A percentile compares a stretch with the other conserved stretches of the same genome.
These are phyloP conservation scores for Chaitophorus viminalis DNA, from an alignment of 2,888 invertebrate genomes.

Conservation along the genomic window DNA sequence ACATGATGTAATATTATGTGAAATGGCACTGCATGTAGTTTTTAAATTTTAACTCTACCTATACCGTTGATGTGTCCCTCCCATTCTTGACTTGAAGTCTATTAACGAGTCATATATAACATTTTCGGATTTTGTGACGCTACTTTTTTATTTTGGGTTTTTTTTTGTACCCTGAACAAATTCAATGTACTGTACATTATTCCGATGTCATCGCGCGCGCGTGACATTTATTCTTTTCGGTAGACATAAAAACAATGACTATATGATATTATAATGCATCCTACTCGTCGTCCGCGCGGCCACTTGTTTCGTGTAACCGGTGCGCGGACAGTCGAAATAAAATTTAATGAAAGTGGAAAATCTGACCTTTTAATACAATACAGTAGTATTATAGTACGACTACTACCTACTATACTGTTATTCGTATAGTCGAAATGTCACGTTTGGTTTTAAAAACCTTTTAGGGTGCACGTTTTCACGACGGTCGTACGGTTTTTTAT, in stretches of 20 bases:
- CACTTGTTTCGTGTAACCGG: conserved; percentile 7
- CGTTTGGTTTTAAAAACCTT: conserved; percentile 1
- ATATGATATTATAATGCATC: conserved; percentile 1
- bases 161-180: too few relatives aligned
- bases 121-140: background rate
- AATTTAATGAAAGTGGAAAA: conserved; percentile 22
- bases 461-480: background rate
- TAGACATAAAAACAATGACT: conserved; percentile 8
- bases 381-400: background rate
- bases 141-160: conserved; percentile 7
- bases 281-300: background rate
- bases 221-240: background rate
- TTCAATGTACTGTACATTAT: background rate
- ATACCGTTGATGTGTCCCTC: too few relatives aligned
- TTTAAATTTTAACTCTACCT: too few relatives aligned
- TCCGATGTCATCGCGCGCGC: background rate
- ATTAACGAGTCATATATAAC: background rate
- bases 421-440: conserved; percentile 37
- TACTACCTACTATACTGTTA: background rate
- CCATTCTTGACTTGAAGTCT: too few relatives aligned
- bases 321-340: conserved; percentile 31
- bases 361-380: conserved; percentile 20
- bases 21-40: too few relatives aligned
- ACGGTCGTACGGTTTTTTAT: background rate
- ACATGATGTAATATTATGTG: too few relatives aligned